Conservation (phyloP, 2,888 invertebrate species). For the Cantharis lateralis region DNA sequence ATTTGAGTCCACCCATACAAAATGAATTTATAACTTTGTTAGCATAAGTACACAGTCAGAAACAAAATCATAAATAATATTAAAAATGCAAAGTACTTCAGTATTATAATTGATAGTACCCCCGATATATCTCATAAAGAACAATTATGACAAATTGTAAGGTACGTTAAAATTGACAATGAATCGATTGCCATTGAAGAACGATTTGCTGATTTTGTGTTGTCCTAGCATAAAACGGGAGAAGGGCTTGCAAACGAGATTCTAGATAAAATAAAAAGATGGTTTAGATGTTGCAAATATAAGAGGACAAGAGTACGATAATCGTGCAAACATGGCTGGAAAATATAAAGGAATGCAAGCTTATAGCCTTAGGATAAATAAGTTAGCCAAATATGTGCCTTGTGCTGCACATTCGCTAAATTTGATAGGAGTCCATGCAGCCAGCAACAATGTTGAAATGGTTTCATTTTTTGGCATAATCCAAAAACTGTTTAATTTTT, state of each 20-base stretch:
- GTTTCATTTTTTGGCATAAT: not conserved
- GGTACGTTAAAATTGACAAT: not conserved
- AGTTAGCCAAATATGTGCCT: not conserved
- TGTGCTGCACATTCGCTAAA: not conserved
- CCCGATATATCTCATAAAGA: not conserved
- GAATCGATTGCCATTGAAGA: not conserved
- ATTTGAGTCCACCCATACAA: too few relatives aligned
- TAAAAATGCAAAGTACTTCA: constrained; percentile 7
- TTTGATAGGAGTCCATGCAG: not conserved
- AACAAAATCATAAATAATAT: not conserved
- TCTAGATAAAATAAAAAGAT: not conserved
- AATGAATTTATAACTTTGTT: too few relatives aligned
- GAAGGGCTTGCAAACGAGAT: not conserved
- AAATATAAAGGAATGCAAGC: not conserved
- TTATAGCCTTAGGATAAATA: not conserved
- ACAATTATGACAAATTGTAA: not conserved
- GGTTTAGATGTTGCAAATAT: not conserved
- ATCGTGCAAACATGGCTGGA: constrained; percentile 4
- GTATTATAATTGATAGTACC: constrained; percentile 2
- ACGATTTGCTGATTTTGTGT: not conserved
- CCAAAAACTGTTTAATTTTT: not conserved
- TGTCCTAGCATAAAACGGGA: not conserved
- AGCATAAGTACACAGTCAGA: not conserved
- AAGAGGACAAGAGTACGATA: not conserved
- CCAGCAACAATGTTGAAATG: not conserved